Evolutionary conservation across 2,797 vertebrate species (phyloP).

Genomic region (Thunnus albacares): DNA sequence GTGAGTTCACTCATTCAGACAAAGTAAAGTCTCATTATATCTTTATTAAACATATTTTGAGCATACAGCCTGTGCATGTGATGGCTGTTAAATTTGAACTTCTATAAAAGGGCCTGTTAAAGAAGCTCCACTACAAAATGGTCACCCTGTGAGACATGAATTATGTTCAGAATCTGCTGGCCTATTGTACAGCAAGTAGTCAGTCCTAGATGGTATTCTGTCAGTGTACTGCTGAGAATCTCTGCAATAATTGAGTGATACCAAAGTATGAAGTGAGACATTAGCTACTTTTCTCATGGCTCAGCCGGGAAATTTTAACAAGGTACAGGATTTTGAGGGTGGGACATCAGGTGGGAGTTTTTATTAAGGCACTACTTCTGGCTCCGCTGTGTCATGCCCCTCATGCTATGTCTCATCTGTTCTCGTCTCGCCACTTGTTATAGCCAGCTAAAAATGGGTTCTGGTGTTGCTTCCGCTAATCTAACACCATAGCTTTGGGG

Average conservation of each 20-base stretch:
- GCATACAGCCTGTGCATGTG: not conserved
- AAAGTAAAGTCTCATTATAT: not conserved
- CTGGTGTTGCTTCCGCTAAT: conserved; percentile 50
- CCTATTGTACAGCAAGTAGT: conserved; percentile 1
- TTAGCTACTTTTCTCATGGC: conserved; percentile 25
- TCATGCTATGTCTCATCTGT: conserved; percentile 62
- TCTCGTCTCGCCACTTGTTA: conserved; percentile 56
- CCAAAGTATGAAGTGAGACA: conserved; percentile 38
- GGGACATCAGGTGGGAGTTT: conserved; percentile 60
- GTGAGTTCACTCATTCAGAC: not conserved
- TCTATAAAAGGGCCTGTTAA: not conserved
- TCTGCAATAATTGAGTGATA: conserved; percentile 24
- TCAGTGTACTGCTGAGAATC: conserved; percentile 21
- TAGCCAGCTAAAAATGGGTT: conserved; percentile 61
- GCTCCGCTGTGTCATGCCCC: conserved; percentile 55
- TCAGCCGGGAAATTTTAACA: conserved; percentile 61
- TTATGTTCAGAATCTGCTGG: not conserved
- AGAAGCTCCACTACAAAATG: not conserved
- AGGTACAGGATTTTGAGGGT: conserved; percentile 44
- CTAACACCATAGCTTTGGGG: conserved; percentile 26
- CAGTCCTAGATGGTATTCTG: not conserved
- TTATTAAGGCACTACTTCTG: conserved; percentile 49
- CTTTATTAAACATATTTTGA: not conserved
- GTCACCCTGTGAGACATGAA: conserved; percentile 11
- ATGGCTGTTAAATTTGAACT: not conserved